Evolutionary conservation across 2,888 invertebrate species (phyloP).

Genomic region (Oasisia sp.): DNA sequence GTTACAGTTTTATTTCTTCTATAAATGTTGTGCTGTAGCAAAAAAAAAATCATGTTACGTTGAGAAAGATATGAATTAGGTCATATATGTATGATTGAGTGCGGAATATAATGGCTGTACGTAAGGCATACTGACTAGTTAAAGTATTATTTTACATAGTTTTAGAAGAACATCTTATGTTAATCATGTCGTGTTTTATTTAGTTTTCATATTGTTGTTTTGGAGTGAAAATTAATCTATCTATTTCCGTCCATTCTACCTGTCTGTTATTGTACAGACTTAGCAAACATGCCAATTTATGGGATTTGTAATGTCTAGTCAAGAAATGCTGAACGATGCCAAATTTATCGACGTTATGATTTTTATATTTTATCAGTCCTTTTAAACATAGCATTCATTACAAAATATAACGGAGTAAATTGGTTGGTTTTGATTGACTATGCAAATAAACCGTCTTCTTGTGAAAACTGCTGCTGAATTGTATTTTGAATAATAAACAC

Average conservation of each 20-base stretch:
- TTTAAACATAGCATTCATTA: background rate
- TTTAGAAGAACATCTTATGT: background rate
- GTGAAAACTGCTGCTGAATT: constrained; percentile 13
- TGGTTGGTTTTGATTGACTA: background rate
- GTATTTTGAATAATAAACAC: constrained; percentile 10
- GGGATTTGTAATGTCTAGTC: background rate
- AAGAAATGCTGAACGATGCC: background rate
- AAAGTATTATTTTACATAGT: constrained; percentile 7
- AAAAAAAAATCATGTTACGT: background rate
- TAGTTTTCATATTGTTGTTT: background rate
- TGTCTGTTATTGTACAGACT: background rate
- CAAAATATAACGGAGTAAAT: background rate
- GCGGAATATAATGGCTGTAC: background rate
- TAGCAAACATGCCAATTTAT: background rate
- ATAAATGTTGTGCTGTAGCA: background rate
- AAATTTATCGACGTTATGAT: background rate
- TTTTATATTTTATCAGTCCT: background rate
- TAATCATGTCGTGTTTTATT: background rate
- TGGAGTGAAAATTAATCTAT: background rate
- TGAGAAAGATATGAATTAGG: background rate
- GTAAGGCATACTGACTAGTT: background rate
- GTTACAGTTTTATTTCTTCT: background rate
- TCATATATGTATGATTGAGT: background rate
- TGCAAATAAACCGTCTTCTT: background rate
- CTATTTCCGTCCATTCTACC: background rate